phyloP scores from a whole-genome alignment of 2,113 vertebrate genomes.

The Alethe diademata region DNA sequence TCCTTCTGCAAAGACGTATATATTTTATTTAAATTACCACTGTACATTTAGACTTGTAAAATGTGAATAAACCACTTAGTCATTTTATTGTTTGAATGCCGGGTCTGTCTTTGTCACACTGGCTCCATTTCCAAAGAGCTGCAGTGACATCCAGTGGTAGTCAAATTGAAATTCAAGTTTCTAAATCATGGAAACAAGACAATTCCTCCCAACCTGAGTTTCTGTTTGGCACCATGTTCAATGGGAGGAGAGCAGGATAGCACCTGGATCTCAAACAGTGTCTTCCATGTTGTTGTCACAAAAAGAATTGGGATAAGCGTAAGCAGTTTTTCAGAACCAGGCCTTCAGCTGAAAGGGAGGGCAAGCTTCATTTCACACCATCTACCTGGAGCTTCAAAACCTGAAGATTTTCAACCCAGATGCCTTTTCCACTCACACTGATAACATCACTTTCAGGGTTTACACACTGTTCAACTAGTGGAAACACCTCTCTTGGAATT shows the following conservation, averaged over 20 bases:
- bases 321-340: not conserved
- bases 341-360: not conserved
- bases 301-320: not conserved
- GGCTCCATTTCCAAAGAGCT: not conserved
- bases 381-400: not conserved
- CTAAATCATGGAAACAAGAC: not conserved
- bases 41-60: not conserved
- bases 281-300: not conserved
- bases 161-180: not conserved
- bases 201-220: not conserved
- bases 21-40: not conserved
- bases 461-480: not conserved
- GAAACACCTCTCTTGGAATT: not conserved
- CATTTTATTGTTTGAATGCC: not conserved
- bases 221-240: not conserved
- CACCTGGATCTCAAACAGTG: not conserved
- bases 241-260: not conserved
- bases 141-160: constrained; percentile 19
- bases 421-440: not conserved
- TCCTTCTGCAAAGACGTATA: not conserved
- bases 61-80: not conserved
- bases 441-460: not conserved
- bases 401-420: not conserved
- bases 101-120: not conserved
- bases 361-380: not conserved